These are phyloP conservation scores for Orestias chungarensis DNA, from an alignment of 2,797 vertebrate genomes.

Conservation along the genomic window DNA sequence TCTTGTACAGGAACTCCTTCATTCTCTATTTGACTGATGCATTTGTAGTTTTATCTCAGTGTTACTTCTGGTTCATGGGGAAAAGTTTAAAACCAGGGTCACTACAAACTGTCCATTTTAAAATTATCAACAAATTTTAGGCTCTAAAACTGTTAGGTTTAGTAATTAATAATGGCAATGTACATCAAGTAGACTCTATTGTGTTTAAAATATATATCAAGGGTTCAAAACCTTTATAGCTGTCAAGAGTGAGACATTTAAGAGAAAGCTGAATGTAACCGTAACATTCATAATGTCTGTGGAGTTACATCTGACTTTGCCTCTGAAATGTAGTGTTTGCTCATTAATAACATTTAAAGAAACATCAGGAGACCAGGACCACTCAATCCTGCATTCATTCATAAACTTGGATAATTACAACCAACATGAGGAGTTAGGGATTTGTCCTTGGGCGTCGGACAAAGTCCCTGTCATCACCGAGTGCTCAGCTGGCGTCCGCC, in stretches of 20 bases:
- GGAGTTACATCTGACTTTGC: conserved; percentile 25
- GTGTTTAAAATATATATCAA: conserved; percentile 37
- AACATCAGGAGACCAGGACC: conserved; percentile 7
- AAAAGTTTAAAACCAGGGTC: background rate
- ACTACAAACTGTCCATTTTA: conserved; percentile 11
- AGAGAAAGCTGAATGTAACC: conserved; percentile 22
- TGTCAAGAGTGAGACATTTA: conserved; percentile 21
- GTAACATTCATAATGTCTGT: conserved; percentile 40
- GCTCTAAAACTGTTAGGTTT: conserved; percentile 27
- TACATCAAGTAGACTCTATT: conserved; percentile 6
- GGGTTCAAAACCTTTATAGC: conserved; percentile 24
- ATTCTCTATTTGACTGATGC: background rate
- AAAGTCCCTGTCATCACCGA: conserved; percentile 40
- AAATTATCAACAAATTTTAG: conserved; percentile 46
- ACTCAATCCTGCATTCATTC: conserved; percentile 39
- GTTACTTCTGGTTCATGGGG: background rate
- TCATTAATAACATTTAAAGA: conserved; percentile 23
- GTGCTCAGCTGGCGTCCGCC: conserved; percentile 33
- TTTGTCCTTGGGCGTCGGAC: conserved; percentile 65
- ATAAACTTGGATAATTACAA: conserved; percentile 56
- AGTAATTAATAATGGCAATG: conserved; percentile 14
- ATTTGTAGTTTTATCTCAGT: background rate
- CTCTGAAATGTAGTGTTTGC: conserved; percentile 20
- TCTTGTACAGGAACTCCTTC: background rate
- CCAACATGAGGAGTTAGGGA: conserved; percentile 61